Evolutionary conservation across 2,113 vertebrate genomes (phyloP).

Genomic region (Heterotilapia buettikoferi): DNA sequence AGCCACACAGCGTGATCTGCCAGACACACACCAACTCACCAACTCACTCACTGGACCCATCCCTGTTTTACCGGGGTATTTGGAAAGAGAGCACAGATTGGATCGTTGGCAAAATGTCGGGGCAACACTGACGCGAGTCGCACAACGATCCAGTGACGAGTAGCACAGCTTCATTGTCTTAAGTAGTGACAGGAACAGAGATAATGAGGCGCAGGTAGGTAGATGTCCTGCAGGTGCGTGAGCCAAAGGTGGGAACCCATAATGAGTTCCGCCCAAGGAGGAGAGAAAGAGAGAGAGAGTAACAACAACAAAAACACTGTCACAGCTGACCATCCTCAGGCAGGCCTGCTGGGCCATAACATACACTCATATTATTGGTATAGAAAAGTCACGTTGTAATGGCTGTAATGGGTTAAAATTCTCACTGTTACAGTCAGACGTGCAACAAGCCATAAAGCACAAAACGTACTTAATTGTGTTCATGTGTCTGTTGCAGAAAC

Average conservation of each 20-base stretch:
- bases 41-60: background rate
- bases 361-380: background rate
- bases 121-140: background rate
- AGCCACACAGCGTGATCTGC: background rate
- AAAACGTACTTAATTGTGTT: background rate
- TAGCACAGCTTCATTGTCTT: background rate
- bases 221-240: background rate
- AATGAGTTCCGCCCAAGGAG: background rate
- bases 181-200: background rate
- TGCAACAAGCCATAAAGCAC: background rate
- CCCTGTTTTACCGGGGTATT: accelerated
- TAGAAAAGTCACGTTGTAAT: background rate
- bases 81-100: background rate
- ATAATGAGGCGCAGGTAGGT: background rate
- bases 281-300: background rate
- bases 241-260: background rate
- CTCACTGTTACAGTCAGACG: background rate
- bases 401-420: background rate
- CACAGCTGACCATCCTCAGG: background rate
- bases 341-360: background rate
- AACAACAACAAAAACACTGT: background rate
- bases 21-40: background rate
- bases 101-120: background rate
- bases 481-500: background rate
- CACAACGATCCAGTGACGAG: background rate